Conservation (phyloP, 2,888 invertebrate species). For the Girardia tigrina region DNA sequence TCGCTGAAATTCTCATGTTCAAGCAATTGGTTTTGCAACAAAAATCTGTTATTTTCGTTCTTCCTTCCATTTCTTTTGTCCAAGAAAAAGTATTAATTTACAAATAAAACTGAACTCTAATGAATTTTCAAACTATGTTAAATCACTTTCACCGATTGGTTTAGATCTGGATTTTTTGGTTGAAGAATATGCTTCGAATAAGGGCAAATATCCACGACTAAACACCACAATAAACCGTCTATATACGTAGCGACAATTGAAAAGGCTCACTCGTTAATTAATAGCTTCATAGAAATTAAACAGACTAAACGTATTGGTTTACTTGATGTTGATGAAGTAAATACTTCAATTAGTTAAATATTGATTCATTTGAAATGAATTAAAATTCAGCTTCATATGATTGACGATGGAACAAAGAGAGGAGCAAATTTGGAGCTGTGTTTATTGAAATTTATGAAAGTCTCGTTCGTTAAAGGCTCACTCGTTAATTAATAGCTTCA, state of each 20-base stretch:
- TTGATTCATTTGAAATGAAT: no score
- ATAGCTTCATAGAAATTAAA: no score
- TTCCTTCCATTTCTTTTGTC: constrained; percentile 87
- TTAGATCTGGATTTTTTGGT: constrained; percentile 71
- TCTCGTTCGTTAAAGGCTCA: no score
- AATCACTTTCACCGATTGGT: constrained; percentile 60
- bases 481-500: no score
- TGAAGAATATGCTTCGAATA: constrained; percentile 85
- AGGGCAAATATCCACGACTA: constrained; percentile 67
- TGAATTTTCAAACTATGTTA: no score
- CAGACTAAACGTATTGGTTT: no score
- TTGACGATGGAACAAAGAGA: constrained; percentile 68
- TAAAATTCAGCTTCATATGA: constrained; percentile 63
- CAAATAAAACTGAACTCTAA: no score
- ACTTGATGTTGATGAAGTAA: no score
- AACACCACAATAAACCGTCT: constrained; percentile 63
- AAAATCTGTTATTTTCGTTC: constrained; percentile 72
- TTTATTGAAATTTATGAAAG: background rate
- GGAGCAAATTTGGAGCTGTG: constrained; percentile 67
- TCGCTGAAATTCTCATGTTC: constrained; percentile 83
- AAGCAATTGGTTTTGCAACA: constrained; percentile 66
- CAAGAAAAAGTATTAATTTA: constrained; percentile 95
- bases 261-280: no score
- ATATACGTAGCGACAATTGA: constrained; percentile 86
- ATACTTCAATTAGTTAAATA: no score